phyloP scores from a whole-genome alignment of 1,140 invertebrate species.

The Druon quercuslanigerum region DNA sequence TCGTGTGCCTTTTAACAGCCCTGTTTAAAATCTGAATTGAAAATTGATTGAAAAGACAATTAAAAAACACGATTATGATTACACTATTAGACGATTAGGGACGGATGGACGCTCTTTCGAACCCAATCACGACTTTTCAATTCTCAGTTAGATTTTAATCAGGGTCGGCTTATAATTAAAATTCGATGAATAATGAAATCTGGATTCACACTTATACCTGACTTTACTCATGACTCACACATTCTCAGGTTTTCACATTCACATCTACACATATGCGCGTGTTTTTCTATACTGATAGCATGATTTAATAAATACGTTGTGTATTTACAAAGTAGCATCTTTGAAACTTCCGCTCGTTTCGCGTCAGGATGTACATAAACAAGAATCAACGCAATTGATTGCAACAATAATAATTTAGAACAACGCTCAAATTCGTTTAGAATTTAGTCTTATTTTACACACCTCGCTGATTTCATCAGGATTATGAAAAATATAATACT shows the following conservation, averaged over 20 bases:
- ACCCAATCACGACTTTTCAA: conserved; percentile 16
- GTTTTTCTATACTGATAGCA: conserved; percentile 16
- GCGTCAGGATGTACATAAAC: conserved; percentile 9
- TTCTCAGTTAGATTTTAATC: conserved; percentile 6
- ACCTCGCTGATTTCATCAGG: conserved; percentile 62
- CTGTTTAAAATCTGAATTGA: conserved; percentile 10
- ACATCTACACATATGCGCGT: conserved; percentile 8
- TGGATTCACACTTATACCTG: neutral
- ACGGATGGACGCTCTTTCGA: conserved; percentile 13
- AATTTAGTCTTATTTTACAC: conserved; percentile 30
- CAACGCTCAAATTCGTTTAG: conserved; percentile 21
- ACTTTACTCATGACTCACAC: conserved; percentile 2
- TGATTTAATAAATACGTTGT: conserved; percentile 28
- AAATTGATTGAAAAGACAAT: neutral
- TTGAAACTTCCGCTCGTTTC: conserved; percentile 11
- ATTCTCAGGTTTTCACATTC: conserved; percentile 5
- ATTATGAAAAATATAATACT: conserved; percentile 75
- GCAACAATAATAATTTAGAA: conserved; percentile 29
- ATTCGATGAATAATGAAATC: conserved; percentile 21
- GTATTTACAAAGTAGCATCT: conserved; percentile 28
- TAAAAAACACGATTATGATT: neutral
- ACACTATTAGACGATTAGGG: neutral
- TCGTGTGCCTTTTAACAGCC: neutral
- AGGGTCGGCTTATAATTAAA: conserved; percentile 1
- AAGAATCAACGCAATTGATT: conserved; percentile 30